These are phyloP conservation scores for Cyclopterus lumpus DNA, from an alignment of 2,797 vertebrate species.

Conservation along the genomic window DNA sequence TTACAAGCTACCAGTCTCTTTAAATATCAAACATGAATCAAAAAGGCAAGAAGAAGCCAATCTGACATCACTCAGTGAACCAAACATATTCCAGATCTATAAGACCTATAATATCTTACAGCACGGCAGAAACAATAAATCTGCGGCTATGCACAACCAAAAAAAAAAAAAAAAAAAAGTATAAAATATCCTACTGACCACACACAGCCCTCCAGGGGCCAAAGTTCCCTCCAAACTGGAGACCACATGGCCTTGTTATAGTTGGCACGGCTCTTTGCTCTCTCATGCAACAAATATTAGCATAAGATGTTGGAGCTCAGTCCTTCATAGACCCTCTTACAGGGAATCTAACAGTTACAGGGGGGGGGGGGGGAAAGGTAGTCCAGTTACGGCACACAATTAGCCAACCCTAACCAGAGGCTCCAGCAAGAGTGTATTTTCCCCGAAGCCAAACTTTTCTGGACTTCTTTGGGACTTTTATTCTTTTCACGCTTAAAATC, in stretches of 20 bases:
- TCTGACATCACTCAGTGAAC: conserved; percentile 65
- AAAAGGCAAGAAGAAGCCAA: conserved; percentile 58
- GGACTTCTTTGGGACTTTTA: conserved; percentile 3
- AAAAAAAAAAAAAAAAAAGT: conserved; percentile 50
- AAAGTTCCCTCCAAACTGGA: conserved; percentile 88
- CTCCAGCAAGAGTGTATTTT: conserved; percentile 27
- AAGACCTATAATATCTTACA: conserved; percentile 84
- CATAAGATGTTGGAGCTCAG: conserved; percentile 70
- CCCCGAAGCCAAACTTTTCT: conserved; percentile 13
- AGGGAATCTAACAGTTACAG: conserved; percentile 65
- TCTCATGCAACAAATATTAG: conserved; percentile 79
- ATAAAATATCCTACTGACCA: conserved; percentile 77
- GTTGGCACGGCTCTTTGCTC: conserved; percentile 76
- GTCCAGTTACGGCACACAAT: conserved; percentile 67
- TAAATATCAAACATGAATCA: conserved; percentile 76
- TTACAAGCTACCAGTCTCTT: conserved; percentile 61
- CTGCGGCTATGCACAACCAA: conserved; percentile 70
- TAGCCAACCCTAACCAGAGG: conserved; percentile 15
- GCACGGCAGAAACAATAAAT: conserved; percentile 77
- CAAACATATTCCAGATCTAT: conserved; percentile 83
- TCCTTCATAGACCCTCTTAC: conserved; percentile 62
- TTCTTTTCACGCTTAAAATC: background rate
- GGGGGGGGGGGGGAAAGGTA: conserved; percentile 56
- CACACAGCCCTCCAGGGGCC: conserved; percentile 83
- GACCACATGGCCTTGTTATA: conserved; percentile 81